Base-by-base conservation (phyloP, 2,113 vertebrate species). In the Oncorhynchus kisutch region DNA sequence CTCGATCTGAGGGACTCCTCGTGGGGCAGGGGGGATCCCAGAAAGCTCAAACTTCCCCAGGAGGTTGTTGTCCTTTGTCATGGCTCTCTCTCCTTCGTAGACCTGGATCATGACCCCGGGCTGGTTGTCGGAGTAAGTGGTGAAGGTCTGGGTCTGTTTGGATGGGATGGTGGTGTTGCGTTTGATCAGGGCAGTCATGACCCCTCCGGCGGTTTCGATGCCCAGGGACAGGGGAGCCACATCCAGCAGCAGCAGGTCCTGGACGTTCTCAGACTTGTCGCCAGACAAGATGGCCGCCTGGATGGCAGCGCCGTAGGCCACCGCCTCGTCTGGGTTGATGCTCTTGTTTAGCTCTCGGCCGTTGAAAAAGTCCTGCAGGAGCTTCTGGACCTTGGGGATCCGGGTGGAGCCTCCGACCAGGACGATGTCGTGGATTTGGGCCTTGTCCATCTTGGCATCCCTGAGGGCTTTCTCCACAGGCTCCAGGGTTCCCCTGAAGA, bases 341-440 rank as follows among this genome's bases (percentile, higher is more conserved):
- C 94, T 95, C 89, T 96, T 95, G 75, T 96, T 96, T 71, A 96
- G 80, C 45, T 96, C 95, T 3, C 94, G 95, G 64, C 95, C 95
- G 0, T 95, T 75, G 69, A 80, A 80, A 45, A 80, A 75, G 22
- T 82, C 80, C 64, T 83, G 84, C 64, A 85, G 84, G 93, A 96
- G 93, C 0, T 96, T 96, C 91, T 96, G 95, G 31, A 96, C 95
- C 80, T 96, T 96, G 5, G 95, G 95, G 71, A 96, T 96, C 4
- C 95, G 93, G 0, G 95, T 96, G 29, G 95, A 96, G 1, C 95
- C 95, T 0, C 95, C 95, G 16, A 96, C 95, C 80, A 96, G 70
- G 8, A 96, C 95, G 0, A 96, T 93, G 2, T 96, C 95, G 0
- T 96, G 94, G 45, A 96, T 51, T 13, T 51, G 49, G 49, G 49